A percentile compares a stretch with the other conserved stretches of the same genome.
phyloP scores from a whole-genome alignment of 2,113 vertebrate genomes.

The Ifrita kowaldi region DNA sequence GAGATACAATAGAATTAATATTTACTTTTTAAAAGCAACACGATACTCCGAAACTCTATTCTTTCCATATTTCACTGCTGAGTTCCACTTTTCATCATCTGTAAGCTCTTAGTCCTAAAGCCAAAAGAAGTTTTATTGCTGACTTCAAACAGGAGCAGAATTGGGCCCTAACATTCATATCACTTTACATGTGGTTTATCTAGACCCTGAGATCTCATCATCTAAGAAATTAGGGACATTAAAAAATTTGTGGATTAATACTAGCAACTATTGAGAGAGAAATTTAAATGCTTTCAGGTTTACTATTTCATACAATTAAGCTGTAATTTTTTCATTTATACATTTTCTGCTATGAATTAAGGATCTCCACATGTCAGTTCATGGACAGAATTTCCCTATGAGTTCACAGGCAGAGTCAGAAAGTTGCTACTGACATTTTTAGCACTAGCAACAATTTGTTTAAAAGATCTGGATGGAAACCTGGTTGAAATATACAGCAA shows the following conservation, averaged over 20 bases:
- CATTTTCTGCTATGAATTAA: conserved; percentile 5
- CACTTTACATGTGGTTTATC: conserved; percentile 23
- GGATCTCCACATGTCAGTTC: not conserved
- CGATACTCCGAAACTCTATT: not conserved
- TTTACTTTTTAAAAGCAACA: not conserved
- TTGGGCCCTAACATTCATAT: not conserved
- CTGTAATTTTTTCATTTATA: not conserved
- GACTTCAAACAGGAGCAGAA: conserved; percentile 53
- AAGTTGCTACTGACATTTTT: not conserved
- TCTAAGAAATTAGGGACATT: not conserved
- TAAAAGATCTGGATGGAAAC: not conserved
- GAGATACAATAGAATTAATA: not conserved
- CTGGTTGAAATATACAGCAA: not conserved
- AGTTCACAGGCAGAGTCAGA: not conserved
- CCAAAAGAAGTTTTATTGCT: conserved; percentile 33
- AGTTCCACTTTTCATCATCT: conserved; percentile 34
- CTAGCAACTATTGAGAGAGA: not conserved
- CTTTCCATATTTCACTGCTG: not conserved
- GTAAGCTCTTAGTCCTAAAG: conserved; percentile 6
- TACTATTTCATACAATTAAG: not conserved
- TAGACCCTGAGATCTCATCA: not conserved
- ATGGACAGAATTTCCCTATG: not conserved
- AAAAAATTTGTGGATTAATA: not conserved
- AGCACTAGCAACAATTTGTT: not conserved
- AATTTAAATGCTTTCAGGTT: not conserved